Conservation (phyloP, 1,140 invertebrate genomes). For the Rhagoletis zephyria region DNA sequence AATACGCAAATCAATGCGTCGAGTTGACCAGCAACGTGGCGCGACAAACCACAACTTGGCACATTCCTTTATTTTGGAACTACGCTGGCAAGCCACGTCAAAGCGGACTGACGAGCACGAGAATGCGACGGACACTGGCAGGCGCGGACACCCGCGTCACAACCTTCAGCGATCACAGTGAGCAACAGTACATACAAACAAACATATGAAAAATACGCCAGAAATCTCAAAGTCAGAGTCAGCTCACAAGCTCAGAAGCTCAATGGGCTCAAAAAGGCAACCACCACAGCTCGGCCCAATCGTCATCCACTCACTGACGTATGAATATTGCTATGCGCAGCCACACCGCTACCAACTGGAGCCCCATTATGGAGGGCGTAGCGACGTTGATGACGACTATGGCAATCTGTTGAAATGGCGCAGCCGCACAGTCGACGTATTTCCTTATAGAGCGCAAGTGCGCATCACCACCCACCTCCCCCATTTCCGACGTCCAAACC, state of each 20-base stretch:
- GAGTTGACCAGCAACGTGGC: not conserved
- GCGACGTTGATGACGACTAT: not conserved
- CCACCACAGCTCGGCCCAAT: not conserved
- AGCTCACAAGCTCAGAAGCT: not conserved
- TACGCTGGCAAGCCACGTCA: not conserved
- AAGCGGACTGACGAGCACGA: slow-evolving; percentile 37
- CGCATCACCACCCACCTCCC: not conserved
- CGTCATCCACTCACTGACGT: not conserved
- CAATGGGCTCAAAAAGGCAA: not conserved
- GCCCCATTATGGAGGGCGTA: not conserved
- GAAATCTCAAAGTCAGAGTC: not conserved
- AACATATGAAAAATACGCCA: not conserved
- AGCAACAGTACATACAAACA: too few species aligned
- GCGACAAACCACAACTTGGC: not conserved
- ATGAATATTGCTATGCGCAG: slow-evolving; percentile 37
- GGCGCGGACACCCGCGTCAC: not conserved
- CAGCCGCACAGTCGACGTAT: not conserved
- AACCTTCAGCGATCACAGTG: not conserved
- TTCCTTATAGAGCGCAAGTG: slow-evolving; percentile 18
- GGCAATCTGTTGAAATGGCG: slow-evolving; percentile 37
- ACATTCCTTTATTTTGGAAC: slow-evolving; percentile 4
- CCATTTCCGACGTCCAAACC: not conserved
- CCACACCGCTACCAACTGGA: not conserved
- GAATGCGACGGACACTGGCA: slow-evolving; percentile 32
- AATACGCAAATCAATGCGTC: slow-evolving; percentile 44